Evolutionary conservation across 1,140 invertebrate species (phyloP).

Genomic region (Drosophila lini): DNA sequence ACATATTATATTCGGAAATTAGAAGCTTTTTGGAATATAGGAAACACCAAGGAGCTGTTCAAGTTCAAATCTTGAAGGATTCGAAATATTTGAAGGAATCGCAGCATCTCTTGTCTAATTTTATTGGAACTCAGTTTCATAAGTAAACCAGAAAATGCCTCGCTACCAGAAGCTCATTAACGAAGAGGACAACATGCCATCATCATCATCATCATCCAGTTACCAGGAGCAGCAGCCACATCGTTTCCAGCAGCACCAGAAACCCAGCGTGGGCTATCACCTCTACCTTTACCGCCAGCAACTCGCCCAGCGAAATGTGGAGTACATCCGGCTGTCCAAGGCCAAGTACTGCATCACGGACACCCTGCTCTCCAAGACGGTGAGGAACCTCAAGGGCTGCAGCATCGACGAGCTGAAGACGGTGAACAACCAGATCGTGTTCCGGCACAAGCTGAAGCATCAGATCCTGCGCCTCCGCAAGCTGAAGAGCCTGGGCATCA

Average conservation of each 20-base stretch:
- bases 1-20: conserved; percentile 18
- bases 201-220: neutral
- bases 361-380: conserved; percentile 62
- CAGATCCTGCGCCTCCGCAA: conserved; percentile 64
- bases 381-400: conserved; percentile 67
- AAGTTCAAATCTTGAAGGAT: conserved; percentile 9
- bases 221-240: conserved; percentile 19
- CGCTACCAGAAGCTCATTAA: conserved; percentile 59
- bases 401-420: conserved; percentile 64
- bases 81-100: neutral
- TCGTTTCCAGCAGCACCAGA: conserved; percentile 19
- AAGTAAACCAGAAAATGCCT: conserved; percentile 27
- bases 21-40: neutral
- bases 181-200: conserved; percentile 12
- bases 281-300: conserved; percentile 71
- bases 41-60: neutral
- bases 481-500: conserved; percentile 61
- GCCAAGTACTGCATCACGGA: conserved; percentile 77
- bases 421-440: conserved; percentile 70
- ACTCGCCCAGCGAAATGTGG: conserved; percentile 61
- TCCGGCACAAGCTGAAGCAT: conserved; percentile 67
- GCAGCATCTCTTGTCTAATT: neutral
- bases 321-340: conserved; percentile 68
- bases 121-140: neutral
- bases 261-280: conserved; percentile 63